phyloP scores from a whole-genome alignment of 2,888 invertebrate species.

The Agonopterix heracliana region DNA sequence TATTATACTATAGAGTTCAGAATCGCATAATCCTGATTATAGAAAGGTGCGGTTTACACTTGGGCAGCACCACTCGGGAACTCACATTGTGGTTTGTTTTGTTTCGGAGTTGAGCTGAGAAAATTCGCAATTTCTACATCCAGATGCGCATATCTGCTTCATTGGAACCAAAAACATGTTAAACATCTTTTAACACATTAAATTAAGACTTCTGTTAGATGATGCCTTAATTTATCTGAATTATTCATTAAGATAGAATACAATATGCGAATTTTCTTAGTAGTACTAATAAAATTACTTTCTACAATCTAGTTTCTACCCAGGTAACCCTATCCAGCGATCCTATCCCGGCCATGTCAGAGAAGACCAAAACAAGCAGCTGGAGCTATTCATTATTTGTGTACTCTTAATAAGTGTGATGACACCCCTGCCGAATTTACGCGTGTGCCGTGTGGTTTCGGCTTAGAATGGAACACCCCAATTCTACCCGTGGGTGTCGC shows the following conservation, averaged over 20 bases:
- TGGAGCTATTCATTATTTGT: constrained; percentile 44
- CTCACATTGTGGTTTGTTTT: constrained; percentile 61
- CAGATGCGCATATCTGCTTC: constrained; percentile 7
- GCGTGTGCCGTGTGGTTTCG: too few relatives aligned
- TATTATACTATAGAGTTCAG: constrained; percentile 29
- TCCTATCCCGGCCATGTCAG: constrained; percentile 70
- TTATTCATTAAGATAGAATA: constrained; percentile 17
- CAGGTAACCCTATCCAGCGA: constrained; percentile 71
- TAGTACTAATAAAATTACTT: constrained; percentile 35
- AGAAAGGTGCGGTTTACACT: constrained; percentile 45
- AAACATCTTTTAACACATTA: neutral
- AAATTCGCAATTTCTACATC: constrained; percentile 39
- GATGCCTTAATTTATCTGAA: constrained; percentile 13
- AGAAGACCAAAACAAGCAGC: constrained; percentile 72
- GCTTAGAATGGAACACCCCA: too few relatives aligned
- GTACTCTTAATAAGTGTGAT: too few relatives aligned
- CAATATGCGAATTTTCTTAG: constrained; percentile 44
- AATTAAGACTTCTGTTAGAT: neutral
- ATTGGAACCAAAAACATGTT: constrained; percentile 1
- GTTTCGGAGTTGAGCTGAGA: constrained; percentile 27
- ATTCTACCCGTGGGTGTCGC: too few relatives aligned
- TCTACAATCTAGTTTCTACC: constrained; percentile 52
- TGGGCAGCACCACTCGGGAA: constrained; percentile 70
- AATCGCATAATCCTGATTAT: constrained; percentile 34
- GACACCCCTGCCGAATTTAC: too few relatives aligned